phyloP scores from a whole-genome alignment of 92 coral and sea anemone genomes.

The Phenganax marumi region DNA sequence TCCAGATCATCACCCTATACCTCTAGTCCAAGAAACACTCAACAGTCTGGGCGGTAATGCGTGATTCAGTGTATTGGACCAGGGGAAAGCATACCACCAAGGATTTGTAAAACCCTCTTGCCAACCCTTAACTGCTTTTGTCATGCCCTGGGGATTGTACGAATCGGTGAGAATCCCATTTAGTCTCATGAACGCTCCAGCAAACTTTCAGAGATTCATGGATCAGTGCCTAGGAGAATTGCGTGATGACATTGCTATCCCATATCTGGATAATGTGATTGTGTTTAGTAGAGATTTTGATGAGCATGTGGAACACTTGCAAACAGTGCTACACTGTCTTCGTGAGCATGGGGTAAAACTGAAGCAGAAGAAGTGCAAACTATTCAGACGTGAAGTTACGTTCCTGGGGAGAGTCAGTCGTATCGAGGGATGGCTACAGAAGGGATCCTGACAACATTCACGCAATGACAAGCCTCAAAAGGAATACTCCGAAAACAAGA shows the following conservation, averaged over 20 bases:
- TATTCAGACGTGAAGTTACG: conserved; percentile 22
- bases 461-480: conserved; percentile 14
- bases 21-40: conserved; percentile 6
- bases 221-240: conserved; percentile 23
- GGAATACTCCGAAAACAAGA: not conserved
- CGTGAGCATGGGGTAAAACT: conserved; percentile 41
- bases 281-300: conserved; percentile 18
- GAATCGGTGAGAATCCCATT: conserved; percentile 30
- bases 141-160: conserved; percentile 6
- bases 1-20: not conserved
- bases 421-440: conserved; percentile 28
- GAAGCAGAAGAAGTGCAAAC: conserved; percentile 23
- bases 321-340: conserved; percentile 35
- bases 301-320: conserved; percentile 6
- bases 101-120: conserved; percentile 1
- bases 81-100: conserved; percentile 3
- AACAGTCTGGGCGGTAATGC: conserved; percentile 1
- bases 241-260: conserved; percentile 22
- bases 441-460: conserved; percentile 33
- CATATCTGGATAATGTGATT: conserved; percentile 15
- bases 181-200: conserved; percentile 36
- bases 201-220: conserved; percentile 30
- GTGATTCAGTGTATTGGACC: conserved; percentile 20
- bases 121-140: conserved; percentile 6
- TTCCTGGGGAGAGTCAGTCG: conserved; percentile 26